Base-by-base conservation (phyloP, 1,140 invertebrate species). In the Bathynomus jamesi region DNA sequence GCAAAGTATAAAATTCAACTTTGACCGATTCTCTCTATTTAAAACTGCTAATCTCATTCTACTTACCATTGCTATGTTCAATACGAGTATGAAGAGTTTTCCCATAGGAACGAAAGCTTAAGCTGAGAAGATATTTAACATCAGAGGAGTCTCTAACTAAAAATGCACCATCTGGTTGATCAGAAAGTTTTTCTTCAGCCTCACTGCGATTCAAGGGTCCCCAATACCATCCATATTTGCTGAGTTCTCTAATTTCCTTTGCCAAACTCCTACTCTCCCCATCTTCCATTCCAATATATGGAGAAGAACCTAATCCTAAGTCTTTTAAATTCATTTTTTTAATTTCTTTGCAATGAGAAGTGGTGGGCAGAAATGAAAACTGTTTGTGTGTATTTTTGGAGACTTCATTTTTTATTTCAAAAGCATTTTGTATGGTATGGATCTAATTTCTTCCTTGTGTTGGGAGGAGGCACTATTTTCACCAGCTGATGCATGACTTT, bases 141-240 rank as follows among this genome's bases (percentile, higher is more conserved):
- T 89, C 89, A 1, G 88, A 88, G 11, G 89, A 91, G 80, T 91
- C 90, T 24, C 90, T 84, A 7, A 92, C 89, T 60, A 92, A 82
- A 82, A 92, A 92, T 70, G 90, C 87, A 69, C 90, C 90, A 81
- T 91, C 90, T 28, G 89, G 87, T 80, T 90, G 87, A 70, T 87
- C 85, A n/a, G 83, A 81, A 21, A 90, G 79, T 78, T 87, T 87
- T 70, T 86, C 83, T 78, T 88, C 87, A 27, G 87, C 87, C 80
- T 88, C 86, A 61, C 84, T 82, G 28, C 87, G 81, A 10, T 86
- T 87, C 67, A 88, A 84, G 31, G 86, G 85, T 27, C 87, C 87
- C 87, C 87, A 89, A 77, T 89, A 88, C 87, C 87, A 88, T 31
- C 87, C 87, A 81, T 85, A 86, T 74, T 86, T 86, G 13, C 85